A percentile compares a stretch with the other conserved stretches of the same genome.
Evolutionary conservation across 2,797 vertebrate species (phyloP).

Genomic region (Peromyscus melanophrys): DNA sequence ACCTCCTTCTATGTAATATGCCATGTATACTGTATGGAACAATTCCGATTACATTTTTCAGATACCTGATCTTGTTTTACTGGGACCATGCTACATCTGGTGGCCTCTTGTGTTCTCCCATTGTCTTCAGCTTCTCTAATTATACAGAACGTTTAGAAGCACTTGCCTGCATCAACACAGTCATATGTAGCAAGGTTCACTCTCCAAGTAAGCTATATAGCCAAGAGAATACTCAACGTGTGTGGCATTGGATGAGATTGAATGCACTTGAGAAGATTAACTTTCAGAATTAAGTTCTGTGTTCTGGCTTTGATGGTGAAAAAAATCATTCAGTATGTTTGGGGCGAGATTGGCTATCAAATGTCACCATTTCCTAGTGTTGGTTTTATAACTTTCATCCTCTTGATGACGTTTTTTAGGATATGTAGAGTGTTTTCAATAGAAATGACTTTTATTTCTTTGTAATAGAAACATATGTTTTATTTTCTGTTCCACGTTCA

Average conservation of each 20-base stretch:
- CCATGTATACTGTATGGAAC: neutral
- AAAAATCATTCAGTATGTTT: conserved; percentile 18
- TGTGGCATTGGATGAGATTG: neutral
- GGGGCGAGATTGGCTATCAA: conserved; percentile 60
- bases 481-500: conserved; percentile 63
- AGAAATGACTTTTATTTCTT: conserved; percentile 72
- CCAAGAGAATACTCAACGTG: neutral
- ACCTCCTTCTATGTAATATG: neutral
- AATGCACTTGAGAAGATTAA: conserved; percentile 55
- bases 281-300: conserved; percentile 39
- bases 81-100: neutral
- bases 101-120: neutral
- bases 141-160: conserved; percentile 20
- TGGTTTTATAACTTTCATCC: conserved; percentile 46
- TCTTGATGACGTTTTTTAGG: conserved; percentile 37
- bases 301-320: conserved; percentile 29
- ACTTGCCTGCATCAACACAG: neutral
- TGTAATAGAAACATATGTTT: conserved; percentile 76
- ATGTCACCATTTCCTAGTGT: neutral
- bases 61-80: neutral
- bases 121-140: conserved; percentile 8
- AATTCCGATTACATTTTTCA: neutral
- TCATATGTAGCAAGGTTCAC: conserved; percentile 20
- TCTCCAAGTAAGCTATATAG: neutral
- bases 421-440: conserved; percentile 64